Base-by-base conservation (phyloP, 2,113 vertebrate species). In the Corvus cornix region DNA sequence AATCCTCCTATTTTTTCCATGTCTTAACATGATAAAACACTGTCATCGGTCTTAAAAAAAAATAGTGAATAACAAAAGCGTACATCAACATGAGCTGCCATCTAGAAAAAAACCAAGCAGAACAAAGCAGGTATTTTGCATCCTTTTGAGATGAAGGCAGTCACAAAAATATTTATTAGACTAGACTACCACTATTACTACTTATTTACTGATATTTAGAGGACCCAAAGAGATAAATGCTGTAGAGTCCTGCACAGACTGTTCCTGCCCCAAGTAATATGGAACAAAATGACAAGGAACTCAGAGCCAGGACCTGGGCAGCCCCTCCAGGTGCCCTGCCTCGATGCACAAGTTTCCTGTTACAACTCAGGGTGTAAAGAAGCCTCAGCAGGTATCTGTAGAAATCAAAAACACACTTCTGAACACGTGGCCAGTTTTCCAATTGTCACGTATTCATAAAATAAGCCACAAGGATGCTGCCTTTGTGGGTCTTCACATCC, bases 361-460 rank as follows among this genome's bases (percentile, higher is more conserved):
- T 31, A 37, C 7, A 24, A 6, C 30, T 33, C 23, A 6, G 44
- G 4, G 1, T 10, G 19, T 4, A 4, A 35, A 11, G 6, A 28
- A 75, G 43, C 26, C 48, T 11, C 7, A 2, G 39, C 0, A 16
- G 0, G 2, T 8, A 27, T 31, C 28, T 51, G 48, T 0, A 66
- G 39, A 35, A 64, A 62, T 24, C 74, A 66, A 48, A 77, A 87
- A 35, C 55, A 48, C 48, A 17, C 31, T 91, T 75, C 69, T 31
- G 70, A 76, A 55, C n/a, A 18, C 3, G 1, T 6, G 41, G 77
- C 81, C 49, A 33, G 6, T 31, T 73, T 90, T 41, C 68, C 60
- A 35, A 0, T 4, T 46, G 62, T 18, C 17, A 1, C 48, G 17
- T n/a, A 56, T n/a, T 72, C 55, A 77, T 48, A 43, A 78, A 92